Evolutionary conservation across 2,797 vertebrate genomes (phyloP).

Genomic region (Crenichthys baileyi): DNA sequence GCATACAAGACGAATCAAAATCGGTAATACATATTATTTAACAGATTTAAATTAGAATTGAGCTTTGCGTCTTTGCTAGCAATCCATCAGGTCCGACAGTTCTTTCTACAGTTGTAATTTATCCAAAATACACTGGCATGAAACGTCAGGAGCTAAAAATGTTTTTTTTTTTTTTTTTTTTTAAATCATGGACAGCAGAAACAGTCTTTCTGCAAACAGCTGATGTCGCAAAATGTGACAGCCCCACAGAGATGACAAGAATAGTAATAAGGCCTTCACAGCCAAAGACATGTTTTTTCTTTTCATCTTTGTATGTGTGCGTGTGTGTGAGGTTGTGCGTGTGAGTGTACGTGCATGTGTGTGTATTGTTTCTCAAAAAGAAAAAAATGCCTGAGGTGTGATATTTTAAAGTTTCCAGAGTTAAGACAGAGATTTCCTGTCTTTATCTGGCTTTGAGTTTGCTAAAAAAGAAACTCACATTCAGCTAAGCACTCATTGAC

Average conservation of each 20-base stretch:
- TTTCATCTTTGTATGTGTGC: not conserved
- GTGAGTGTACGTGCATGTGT: not conserved
- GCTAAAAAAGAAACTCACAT: constrained; percentile 32
- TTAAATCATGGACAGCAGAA: constrained; percentile 38
- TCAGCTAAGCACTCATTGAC: constrained; percentile 43
- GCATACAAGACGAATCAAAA: constrained; percentile 20
- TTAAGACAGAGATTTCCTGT: constrained; percentile 65
- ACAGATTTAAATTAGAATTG: constrained; percentile 70
- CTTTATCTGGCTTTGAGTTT: constrained; percentile 54
- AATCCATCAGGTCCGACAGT: constrained; percentile 25
- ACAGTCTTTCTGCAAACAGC: constrained; percentile 51
- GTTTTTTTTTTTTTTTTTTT: constrained; percentile 9
- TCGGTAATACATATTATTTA: constrained; percentile 69
- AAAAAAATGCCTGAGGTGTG: constrained; percentile 52
- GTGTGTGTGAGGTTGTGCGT: not conserved
- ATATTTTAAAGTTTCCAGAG: constrained; percentile 67
- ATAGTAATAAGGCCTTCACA: constrained; percentile 58
- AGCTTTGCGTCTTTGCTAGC: constrained; percentile 66
- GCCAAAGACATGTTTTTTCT: constrained; percentile 30
- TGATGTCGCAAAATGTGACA: constrained; percentile 59
- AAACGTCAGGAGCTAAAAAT: constrained; percentile 29
- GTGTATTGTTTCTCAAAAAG: not conserved
- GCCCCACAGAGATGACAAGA: constrained; percentile 49
- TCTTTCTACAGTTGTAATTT: constrained; percentile 17
- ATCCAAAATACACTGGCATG: constrained; percentile 31